A percentile compares a stretch with the other conserved stretches of the same genome.
These are phyloP conservation scores for Piprites chloris DNA, from an alignment of 2,113 vertebrate genomes.

Conservation along the genomic window DNA sequence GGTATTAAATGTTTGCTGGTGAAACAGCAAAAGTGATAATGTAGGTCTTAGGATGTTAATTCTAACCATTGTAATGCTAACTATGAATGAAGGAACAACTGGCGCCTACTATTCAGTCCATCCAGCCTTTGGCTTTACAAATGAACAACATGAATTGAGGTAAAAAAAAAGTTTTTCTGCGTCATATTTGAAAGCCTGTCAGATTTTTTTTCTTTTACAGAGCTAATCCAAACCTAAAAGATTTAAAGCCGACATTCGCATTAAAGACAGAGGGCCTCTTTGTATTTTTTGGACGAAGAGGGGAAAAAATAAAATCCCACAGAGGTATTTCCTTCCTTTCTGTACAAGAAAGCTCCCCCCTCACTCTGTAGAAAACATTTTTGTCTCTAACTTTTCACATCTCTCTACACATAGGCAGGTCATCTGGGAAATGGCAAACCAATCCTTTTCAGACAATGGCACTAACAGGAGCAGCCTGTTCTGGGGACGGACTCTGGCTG, in stretches of 20 bases:
- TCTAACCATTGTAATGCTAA: conserved; percentile 86
- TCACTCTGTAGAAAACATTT: conserved; percentile 77
- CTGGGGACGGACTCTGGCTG: conserved; percentile 62
- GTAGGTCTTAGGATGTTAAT: conserved; percentile 81
- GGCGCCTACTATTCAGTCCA: conserved; percentile 76
- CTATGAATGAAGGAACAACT: conserved; percentile 74
- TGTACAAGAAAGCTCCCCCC: conserved; percentile 74
- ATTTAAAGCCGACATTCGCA: conserved; percentile 83
- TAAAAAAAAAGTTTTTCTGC: conserved; percentile 69
- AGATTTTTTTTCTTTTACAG: conserved; percentile 79
- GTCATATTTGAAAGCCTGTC: conserved; percentile 87
- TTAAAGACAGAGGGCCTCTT: conserved; percentile 83
- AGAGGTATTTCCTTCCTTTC: conserved; percentile 87
- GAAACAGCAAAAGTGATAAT: conserved; percentile 73
- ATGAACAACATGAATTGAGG: conserved; percentile 76
- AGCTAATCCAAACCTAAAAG: conserved; percentile 87
- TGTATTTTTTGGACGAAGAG: conserved; percentile 79
- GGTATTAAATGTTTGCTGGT: conserved; percentile 61
- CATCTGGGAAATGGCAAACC: conserved; percentile 78
- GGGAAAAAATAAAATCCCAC: conserved; percentile 79
- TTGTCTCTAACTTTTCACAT: conserved; percentile 85
- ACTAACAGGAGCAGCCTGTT: conserved; percentile 76
- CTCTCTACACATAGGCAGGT: conserved; percentile 75
- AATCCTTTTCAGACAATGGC: conserved; percentile 69
- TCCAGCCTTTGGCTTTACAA: conserved; percentile 80